Evolutionary conservation across 2,888 invertebrate species (phyloP), one percentile per base, ranked within the genome.

Genomic region (Nephrotoma guestfalica): DNA sequence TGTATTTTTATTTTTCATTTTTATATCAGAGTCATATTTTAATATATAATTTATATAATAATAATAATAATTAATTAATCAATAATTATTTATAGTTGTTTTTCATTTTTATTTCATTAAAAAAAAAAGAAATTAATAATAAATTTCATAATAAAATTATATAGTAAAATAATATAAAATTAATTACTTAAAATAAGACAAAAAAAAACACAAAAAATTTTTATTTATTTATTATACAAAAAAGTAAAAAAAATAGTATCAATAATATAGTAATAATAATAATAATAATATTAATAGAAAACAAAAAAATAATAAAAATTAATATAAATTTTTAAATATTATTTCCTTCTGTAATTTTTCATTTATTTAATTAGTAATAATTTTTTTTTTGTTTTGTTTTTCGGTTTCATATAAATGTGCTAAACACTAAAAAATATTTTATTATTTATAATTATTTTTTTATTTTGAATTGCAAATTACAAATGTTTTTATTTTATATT

Each of bases 391-490:
- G 1, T 0, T 30, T 30, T 30, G 1, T 71, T 84, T 84, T 84
- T 84, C n/a, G 41, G 41, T 84, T 84, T 84, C 42, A 41, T 84
- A 84, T 84, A 84, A 84, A 84, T 84, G 84, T 84, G 84, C 84
- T 84, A 84, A 84, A 84, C 84, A 84, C 84, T 84, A 84, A 84
- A 84, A 84, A 84, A 84, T 84, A 84, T 41, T 84, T 41, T 84
- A 84, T 84, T 84, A 41, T 83, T 83, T 83, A 84, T 84, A 41
- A 41, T 84, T 84, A 84, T 84, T 84, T 84, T 15, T 84, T 84
- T 84, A 41, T 84, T 41, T 41, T 84, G 84, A 41, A 84, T 13
- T 84, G 42, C 41, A 83, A 83, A 83, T 83, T 83, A 83, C 83
- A 83, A 83, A 41, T 84, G 41, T 42, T 41, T 84, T 41, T 41